These are phyloP conservation scores for Glaucomys volans DNA, from an alignment of 2,113 vertebrate genomes.

Conservation along the genomic window DNA sequence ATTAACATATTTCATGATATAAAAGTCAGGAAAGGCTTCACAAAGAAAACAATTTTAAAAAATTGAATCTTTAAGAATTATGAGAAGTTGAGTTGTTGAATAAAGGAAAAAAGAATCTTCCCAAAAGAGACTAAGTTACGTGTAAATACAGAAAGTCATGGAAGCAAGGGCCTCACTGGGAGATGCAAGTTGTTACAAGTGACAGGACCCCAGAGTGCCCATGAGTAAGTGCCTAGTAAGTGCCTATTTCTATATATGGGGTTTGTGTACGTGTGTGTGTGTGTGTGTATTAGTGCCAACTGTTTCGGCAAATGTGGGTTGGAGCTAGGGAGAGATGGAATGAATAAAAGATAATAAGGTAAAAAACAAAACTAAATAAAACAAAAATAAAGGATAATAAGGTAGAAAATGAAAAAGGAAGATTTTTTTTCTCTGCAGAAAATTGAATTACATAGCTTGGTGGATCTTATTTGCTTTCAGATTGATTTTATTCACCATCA, in stretches of 20 bases:
- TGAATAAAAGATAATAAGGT: neutral
- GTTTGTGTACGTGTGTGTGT: neutral
- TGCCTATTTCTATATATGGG: no score
- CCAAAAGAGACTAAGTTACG: neutral
- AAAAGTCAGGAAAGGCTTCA: neutral
- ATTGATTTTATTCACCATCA: neutral
- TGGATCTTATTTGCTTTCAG: neutral
- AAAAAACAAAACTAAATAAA: slow-evolving; percentile 2
- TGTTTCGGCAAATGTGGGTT: neutral
- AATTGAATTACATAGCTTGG: slow-evolving; percentile 3
- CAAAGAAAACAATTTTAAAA: neutral
- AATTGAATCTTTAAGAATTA: neutral
- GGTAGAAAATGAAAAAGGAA: neutral
- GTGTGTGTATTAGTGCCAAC: accelerated
- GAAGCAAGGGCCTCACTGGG: neutral
- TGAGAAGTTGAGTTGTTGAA: neutral
- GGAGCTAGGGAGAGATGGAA: neutral
- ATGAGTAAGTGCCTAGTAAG: no score
- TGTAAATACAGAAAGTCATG: neutral
- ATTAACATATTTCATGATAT: neutral
- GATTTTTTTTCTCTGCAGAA: neutral
- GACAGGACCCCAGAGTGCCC: no score
- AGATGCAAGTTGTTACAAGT: neutral
- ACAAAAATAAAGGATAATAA: neutral
- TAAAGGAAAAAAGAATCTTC: neutral